Conservation (phyloP, 1,140 invertebrate genomes). For the Orius laevigatus region DNA sequence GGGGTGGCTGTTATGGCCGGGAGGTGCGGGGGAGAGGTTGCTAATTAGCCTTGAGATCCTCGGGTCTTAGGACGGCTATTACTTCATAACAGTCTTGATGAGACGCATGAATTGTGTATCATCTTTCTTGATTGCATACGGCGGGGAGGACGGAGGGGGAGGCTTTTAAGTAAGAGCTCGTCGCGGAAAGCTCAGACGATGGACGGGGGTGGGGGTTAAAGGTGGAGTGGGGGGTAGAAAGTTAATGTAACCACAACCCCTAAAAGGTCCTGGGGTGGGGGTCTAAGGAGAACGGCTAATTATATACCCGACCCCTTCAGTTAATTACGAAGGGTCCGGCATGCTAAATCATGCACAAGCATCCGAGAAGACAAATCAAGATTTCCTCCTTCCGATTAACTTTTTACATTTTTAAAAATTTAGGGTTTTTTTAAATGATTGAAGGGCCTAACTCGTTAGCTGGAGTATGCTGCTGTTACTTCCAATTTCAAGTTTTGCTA, state of each 20-base stretch:
- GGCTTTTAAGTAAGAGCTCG: too few species aligned
- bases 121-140: constrained; percentile 12
- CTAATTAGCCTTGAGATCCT: constrained; percentile 10
- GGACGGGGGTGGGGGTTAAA: neutral
- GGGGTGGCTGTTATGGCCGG: too few species aligned
- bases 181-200: neutral
- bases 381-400: neutral
- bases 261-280: constrained; percentile 4
- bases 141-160: neutral
- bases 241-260: constrained; percentile 12
- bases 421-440: too few species aligned
- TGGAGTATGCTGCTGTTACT: too few species aligned
- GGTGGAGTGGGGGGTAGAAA: constrained; percentile 1
- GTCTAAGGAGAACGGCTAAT: constrained; percentile 4
- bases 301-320: neutral
- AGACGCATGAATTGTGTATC: constrained; percentile 11
- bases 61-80: constrained; percentile 10
- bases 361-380: constrained; percentile 2
- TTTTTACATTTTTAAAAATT: too few species aligned
- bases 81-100: constrained; percentile 12
- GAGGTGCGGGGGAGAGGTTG: neutral
- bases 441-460: too few species aligned
- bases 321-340: constrained; percentile 6
- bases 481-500: too few species aligned
- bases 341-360: constrained; percentile 7